Conservation (phyloP, 37 sponge, comb jelly and placozoan genomes). For the Geodia barretti region DNA sequence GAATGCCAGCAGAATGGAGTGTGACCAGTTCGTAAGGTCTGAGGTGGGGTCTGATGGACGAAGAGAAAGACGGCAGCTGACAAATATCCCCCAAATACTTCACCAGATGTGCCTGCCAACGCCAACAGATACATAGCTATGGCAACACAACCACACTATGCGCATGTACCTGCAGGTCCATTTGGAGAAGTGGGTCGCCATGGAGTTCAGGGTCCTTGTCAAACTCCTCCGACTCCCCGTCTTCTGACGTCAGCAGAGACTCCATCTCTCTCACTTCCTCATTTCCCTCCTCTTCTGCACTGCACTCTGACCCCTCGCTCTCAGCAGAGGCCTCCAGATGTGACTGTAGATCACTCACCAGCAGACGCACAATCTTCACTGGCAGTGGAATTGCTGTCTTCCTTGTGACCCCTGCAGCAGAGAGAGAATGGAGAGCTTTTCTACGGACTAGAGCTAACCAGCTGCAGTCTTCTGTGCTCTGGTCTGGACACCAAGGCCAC, state of each 20-base stretch:
- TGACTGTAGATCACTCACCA: slow-evolving; percentile 64
- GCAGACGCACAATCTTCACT: slow-evolving; percentile 67
- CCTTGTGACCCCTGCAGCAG: slow-evolving; percentile 25
- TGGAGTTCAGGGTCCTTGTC: slow-evolving; percentile 77
- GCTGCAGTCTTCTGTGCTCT: slow-evolving; percentile 31
- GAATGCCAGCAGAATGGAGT: background rate
- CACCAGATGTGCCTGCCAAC: slow-evolving; percentile 6
- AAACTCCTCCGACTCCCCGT: slow-evolving; percentile 37
- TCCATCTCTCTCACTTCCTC: slow-evolving; percentile 7
- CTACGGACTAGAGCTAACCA: background rate
- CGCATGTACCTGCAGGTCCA: slow-evolving; percentile 64
- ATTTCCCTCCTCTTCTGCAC: slow-evolving; percentile 22
- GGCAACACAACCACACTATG: background rate
- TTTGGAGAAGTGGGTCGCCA: slow-evolving; percentile 67
- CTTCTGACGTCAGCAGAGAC: slow-evolving; percentile 12
- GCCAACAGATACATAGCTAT: background rate
- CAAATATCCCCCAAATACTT: slow-evolving; percentile 11
- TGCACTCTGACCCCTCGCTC: slow-evolving; percentile 1
- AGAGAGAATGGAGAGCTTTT: background rate
- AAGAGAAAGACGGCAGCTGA: slow-evolving; percentile 15
- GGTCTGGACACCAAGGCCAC: slow-evolving; percentile 48
- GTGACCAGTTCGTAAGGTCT: background rate
- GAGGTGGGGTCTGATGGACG: background rate
- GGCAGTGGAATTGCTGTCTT: slow-evolving; percentile 66
- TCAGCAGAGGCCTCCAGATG: slow-evolving; percentile 40